phyloP scores from a whole-genome alignment of 2,888 invertebrate species.

The Sarcophaga rosellei region DNA sequence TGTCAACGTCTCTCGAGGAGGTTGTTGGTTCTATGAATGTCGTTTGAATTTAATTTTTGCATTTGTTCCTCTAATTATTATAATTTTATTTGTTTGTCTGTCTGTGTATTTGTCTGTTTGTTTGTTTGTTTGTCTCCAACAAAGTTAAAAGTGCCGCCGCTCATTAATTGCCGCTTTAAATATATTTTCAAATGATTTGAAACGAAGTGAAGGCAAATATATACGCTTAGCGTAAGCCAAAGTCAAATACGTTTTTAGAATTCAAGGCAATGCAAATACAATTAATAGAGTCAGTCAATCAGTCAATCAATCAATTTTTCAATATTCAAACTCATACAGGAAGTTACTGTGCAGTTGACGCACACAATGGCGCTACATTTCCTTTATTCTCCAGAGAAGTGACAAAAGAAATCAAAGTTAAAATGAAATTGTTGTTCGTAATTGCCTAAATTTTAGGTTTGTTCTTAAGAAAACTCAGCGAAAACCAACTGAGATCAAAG shows the following conservation, averaged over 20 bases:
- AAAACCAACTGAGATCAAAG: no score
- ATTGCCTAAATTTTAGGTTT: no score
- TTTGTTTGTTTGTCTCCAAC: constrained; percentile 5
- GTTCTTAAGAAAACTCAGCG: no score
- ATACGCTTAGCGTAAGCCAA: neutral
- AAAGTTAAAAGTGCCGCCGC: constrained; percentile 39
- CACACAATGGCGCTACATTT: neutral
- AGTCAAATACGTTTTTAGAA: constrained; percentile 52
- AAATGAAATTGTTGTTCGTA: no score
- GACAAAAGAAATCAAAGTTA: neutral
- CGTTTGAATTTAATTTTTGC: constrained; percentile 7
- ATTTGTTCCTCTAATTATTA: constrained; percentile 39
- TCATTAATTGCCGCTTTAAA: constrained; percentile 1
- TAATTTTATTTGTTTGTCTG: neutral
- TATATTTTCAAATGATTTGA: constrained; percentile 25
- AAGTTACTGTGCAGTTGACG: neutral
- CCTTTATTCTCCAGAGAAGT: neutral
- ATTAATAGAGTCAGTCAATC: neutral
- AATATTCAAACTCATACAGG: neutral
- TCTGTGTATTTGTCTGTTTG: neutral
- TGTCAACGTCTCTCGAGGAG: no score
- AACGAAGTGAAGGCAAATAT: constrained; percentile 37
- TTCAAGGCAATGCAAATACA: constrained; percentile 3
- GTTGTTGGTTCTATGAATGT: no score
- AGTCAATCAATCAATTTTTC: neutral